A percentile compares a stretch with the other conserved stretches of the same genome.
Evolutionary conservation across 1,140 invertebrate species (phyloP).

Genomic region (Physella acuta): DNA sequence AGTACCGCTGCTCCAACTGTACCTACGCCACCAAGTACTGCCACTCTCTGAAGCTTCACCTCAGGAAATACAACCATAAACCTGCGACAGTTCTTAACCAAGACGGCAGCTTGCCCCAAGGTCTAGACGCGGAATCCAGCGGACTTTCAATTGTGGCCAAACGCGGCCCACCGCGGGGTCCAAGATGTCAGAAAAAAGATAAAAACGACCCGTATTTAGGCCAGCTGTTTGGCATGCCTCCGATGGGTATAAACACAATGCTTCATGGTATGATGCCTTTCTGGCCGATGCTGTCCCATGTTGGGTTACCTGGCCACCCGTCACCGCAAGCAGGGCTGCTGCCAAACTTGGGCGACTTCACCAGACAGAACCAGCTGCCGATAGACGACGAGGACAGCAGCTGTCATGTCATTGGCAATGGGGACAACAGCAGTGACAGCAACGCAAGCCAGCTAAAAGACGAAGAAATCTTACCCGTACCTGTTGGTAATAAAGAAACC

Average conservation of each 20-base stretch:
- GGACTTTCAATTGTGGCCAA: conserved; percentile 51
- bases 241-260: conserved; percentile 34
- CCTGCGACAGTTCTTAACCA: conserved; percentile 57
- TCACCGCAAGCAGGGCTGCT: conserved; percentile 26
- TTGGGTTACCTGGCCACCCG: conserved; percentile 27
- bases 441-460: background rate
- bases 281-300: conserved; percentile 47
- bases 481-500: conserved; percentile 28
- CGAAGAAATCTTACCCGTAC: background rate
- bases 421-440: background rate
- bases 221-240: conserved; percentile 31
- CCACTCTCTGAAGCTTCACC: conserved; percentile 93
- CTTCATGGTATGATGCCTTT: conserved; percentile 35
- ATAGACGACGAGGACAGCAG: conserved; percentile 53
- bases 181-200: conserved; percentile 52
- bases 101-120: conserved; percentile 57
- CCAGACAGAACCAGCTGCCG: background rate
- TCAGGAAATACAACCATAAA: conserved; percentile 87
- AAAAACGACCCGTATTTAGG: conserved; percentile 28
- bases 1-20: conserved; percentile 92
- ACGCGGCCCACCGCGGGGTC: conserved; percentile 55
- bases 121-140: conserved; percentile 47
- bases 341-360: conserved; percentile 20
- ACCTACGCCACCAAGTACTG: conserved; percentile 98
- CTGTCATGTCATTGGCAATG: conserved; percentile 47